Conservation (phyloP, 2,888 invertebrate species). For the Julus scandinavius region DNA sequence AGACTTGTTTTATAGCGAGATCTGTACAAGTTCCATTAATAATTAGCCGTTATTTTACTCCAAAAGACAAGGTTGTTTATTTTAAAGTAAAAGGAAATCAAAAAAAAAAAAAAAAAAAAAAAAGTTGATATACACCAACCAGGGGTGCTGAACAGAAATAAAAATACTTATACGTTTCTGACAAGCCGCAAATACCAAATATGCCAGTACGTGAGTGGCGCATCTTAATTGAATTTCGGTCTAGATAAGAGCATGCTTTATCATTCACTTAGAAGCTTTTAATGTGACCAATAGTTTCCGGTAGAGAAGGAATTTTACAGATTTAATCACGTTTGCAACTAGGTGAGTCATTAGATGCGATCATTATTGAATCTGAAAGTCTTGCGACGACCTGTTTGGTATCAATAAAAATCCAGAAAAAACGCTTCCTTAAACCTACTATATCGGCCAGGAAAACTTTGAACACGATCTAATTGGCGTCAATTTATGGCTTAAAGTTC, state of each 20-base stretch:
- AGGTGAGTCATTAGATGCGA: not conserved
- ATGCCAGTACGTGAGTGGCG: not conserved
- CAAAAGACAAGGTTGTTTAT: no score
- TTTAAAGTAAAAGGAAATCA: no score
- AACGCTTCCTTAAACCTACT: not conserved
- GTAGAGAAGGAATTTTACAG: not conserved
- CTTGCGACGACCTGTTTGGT: constrained; percentile 20
- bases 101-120: no score
- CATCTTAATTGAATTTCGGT: not conserved
- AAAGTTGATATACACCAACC: no score
- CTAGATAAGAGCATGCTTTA: not conserved
- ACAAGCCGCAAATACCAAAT: no score
- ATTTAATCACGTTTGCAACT: constrained; percentile 22
- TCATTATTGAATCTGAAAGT: not conserved
- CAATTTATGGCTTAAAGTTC: constrained; percentile 9
- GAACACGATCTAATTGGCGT: not conserved
- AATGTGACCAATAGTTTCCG: not conserved
- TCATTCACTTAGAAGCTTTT: constrained; percentile 30
- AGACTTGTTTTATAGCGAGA: no score
- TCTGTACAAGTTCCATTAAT: no score
- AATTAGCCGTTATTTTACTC: no score
- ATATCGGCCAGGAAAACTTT: not conserved
- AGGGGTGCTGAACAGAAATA: no score
- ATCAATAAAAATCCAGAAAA: not conserved
- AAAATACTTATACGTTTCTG: no score